These are phyloP conservation scores for Tragelaphus scriptus DNA, from an alignment of 2,113 vertebrate genomes.

Conservation along the genomic window DNA sequence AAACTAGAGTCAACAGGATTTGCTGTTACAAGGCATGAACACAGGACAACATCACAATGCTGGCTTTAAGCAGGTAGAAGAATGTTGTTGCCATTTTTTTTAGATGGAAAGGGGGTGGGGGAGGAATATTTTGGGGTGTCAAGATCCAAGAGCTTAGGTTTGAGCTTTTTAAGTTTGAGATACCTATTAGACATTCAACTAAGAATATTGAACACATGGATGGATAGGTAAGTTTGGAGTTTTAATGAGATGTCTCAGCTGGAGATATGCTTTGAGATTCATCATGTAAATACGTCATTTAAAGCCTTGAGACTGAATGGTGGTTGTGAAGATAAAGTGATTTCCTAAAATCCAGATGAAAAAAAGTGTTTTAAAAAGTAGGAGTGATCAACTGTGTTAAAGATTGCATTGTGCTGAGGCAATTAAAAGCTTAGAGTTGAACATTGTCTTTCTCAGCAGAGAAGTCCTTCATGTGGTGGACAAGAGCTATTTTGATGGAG, in stretches of 20 bases:
- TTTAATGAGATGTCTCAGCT: neutral
- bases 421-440: neutral
- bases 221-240: neutral
- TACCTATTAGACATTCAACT: neutral
- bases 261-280: neutral
- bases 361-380: neutral
- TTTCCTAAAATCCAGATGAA: neutral
- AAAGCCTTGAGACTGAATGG: neutral
- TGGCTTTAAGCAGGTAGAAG: neutral
- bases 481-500: neutral
- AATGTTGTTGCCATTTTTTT: neutral
- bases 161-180: neutral
- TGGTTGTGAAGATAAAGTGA: neutral
- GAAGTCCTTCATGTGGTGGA: neutral
- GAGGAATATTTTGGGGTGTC: neutral
- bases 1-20: neutral
- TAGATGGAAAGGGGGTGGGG: neutral
- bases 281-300: neutral
- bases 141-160: neutral
- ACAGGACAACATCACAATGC: neutral
- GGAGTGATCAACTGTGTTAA: neutral
- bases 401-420: neutral
- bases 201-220: neutral
- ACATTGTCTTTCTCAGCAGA: neutral
- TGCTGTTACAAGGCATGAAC: neutral